Evolutionary conservation across 1,140 invertebrate species (phyloP).

Genomic region (Bombus confusus): DNA sequence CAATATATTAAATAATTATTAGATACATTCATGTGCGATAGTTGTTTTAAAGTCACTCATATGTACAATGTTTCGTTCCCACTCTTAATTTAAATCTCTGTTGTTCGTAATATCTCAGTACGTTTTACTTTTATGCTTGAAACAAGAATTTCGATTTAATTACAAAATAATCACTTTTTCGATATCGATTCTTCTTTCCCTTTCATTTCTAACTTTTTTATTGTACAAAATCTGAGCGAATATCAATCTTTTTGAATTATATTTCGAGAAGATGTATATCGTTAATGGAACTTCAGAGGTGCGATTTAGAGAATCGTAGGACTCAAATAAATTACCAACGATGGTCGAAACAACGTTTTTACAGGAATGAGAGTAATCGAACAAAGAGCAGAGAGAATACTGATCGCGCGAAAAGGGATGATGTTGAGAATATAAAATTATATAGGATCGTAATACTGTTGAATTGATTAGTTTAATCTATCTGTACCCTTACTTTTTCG

Average conservation of each 20-base stretch:
- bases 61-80: slow-evolving; percentile 72
- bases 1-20: slow-evolving; percentile 80
- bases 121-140: not conserved
- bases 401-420: not conserved
- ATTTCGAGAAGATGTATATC: slow-evolving; percentile 28
- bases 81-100: slow-evolving; percentile 37
- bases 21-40: slow-evolving; percentile 76
- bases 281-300: slow-evolving; percentile 26
- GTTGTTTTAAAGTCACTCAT: slow-evolving; percentile 72
- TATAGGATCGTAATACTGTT: slow-evolving; percentile 59
- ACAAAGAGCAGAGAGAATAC: slow-evolving; percentile 20
- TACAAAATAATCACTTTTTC: slow-evolving; percentile 14
- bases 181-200: slow-evolving; percentile 5
- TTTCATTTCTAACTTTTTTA: not conserved
- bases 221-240: slow-evolving; percentile 35
- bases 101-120: slow-evolving; percentile 28
- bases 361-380: slow-evolving; percentile 37
- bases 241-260: slow-evolving; percentile 9
- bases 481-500: slow-evolving; percentile 16
- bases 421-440: slow-evolving; percentile 17
- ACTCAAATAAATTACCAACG: not conserved
- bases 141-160: slow-evolving; percentile 25
- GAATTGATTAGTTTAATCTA: slow-evolving; percentile 53
- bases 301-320: not conserved
- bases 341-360: slow-evolving; percentile 23